Base-by-base conservation (phyloP, 2,113 vertebrate genomes). In the Mellivora capensis region DNA sequence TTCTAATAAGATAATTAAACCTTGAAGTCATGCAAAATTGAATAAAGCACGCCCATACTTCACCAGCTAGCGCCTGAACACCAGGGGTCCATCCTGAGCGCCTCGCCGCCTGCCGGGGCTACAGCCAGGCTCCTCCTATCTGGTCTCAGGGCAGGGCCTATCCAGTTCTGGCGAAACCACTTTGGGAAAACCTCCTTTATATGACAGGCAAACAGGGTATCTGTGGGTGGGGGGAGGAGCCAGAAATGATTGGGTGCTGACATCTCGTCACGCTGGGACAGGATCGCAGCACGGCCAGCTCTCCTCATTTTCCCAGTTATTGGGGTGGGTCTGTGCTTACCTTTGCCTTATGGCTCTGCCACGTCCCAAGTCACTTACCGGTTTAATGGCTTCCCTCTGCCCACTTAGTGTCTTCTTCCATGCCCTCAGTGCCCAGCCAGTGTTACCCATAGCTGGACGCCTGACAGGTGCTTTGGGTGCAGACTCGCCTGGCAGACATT, bases 201-300 rank as follows among this genome's bases (percentile, higher is more conserved):
- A 90, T 11, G 94, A 81, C 91, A 37, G 88, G 71, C 90, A 52
- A 37, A 29, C 42, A 44, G 83, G 82, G 67, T 49, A 74, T 71
- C 96, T 85, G 96, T 94, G 94, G 94, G 97, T 57, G 83, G 74
- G 91, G 83, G 97, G 97, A 90, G 96, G 98, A 94, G 91, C 83
- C 21, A 34, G 52, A 9, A 72, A 85, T 27, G 87, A 90, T 61
- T 25, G 69, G 79, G 25, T 42, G 80, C 86, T 96, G 95, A 98
- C 74, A 27, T 39, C 49, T 64, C 79, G 59, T 96, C 87, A 90
- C 34, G 20, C 62, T 71, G 93, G 88, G 85, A 85, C 94, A 85
- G 42, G 62, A 61, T 61, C 94, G 72, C 42, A 10, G 9, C n/a
- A 3, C 6, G 27, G 82, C 87, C 27, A 34, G 76, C 81, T 76